Conservation (phyloP, 92 coral and sea anemone genomes). For the Bergia sp. region DNA sequence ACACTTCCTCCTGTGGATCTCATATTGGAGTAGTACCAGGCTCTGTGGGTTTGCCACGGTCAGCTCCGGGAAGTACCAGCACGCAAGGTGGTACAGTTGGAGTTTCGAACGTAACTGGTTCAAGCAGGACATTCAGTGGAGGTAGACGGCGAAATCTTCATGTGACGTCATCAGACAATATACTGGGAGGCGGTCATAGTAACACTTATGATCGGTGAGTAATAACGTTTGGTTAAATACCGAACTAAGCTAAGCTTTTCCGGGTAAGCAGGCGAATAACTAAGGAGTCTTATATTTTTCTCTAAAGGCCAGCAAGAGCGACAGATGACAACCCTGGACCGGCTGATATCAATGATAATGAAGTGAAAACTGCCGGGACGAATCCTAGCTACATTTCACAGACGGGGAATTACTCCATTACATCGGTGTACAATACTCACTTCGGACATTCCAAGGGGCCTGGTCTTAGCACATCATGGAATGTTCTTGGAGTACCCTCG, state of each 20-base stretch:
- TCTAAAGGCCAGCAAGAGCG: conserved; percentile 7
- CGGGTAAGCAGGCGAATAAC: neutral
- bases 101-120: conserved; percentile 12
- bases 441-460: conserved; percentile 51
- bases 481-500: conserved; percentile 87
- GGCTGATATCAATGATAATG: neutral
- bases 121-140: conserved; percentile 65
- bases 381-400: conserved; percentile 56
- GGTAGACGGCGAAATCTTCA: conserved; percentile 83
- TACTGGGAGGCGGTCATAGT: conserved; percentile 54
- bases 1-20: conserved; percentile 21
- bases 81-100: neutral
- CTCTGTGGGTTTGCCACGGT: neutral
- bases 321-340: neutral
- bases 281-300: neutral
- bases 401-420: conserved; percentile 78
- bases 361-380: conserved; percentile 34
- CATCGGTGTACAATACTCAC: conserved; percentile 64
- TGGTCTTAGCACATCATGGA: conserved; percentile 86
- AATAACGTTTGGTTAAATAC: neutral
- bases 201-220: conserved; percentile 35
- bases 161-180: conserved; percentile 88
- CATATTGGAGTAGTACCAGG: neutral
- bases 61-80: conserved; percentile 9
- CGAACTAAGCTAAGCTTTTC: no score